Evolutionary conservation across 2,797 vertebrate genomes (phyloP), one percentile per base, ranked within the genome.

Genomic region (Sebastes oblongus): DNA sequence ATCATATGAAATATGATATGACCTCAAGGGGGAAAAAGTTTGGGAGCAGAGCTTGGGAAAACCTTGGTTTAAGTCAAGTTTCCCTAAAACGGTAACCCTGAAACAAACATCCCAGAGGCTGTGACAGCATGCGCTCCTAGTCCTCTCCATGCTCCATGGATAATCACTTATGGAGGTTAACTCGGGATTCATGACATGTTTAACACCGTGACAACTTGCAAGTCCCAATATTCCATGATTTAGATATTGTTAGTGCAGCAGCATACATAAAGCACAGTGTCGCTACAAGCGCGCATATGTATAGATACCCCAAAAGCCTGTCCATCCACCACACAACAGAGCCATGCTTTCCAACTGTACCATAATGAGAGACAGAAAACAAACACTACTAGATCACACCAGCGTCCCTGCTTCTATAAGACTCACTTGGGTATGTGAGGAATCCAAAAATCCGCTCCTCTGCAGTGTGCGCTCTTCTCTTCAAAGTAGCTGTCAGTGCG

Each of bases 51-150:
- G 68, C 85, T 83, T 72, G 27, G n/a, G 27, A 82, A 65, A 27
- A 80, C 32, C 13, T 76, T 64, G 34, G 67, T 52, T 75, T 65
- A n/a, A 84, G 67, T 81, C 25, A 82, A 8, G 82, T 79, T 91
- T 91, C 76, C 87, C 87, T 73, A 70, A 89, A 70, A 69, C n/a
- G 86, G 86, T 94, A 94, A 94, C 92, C 91, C 88, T 70, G 34
- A 80, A 87, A 72, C 83, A 82, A 87, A 72, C 83, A 82, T 81
- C 59, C 77, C 42, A 68, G 61, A 79, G 24, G 46, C 75, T 76
- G 7, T 86, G 88, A 92, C 86, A 93, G 83, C 84, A 8, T 42
- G 86, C 65, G 56, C 80, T 70, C 78, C 66, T n/a, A 75, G 36
- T 68, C 16, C 12, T 9, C 74, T 59, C 30, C 84, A 60, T 32